These are phyloP conservation scores for Drosophila ercepeae DNA, from an alignment of 1,140 invertebrate genomes.

Conservation along the genomic window DNA sequence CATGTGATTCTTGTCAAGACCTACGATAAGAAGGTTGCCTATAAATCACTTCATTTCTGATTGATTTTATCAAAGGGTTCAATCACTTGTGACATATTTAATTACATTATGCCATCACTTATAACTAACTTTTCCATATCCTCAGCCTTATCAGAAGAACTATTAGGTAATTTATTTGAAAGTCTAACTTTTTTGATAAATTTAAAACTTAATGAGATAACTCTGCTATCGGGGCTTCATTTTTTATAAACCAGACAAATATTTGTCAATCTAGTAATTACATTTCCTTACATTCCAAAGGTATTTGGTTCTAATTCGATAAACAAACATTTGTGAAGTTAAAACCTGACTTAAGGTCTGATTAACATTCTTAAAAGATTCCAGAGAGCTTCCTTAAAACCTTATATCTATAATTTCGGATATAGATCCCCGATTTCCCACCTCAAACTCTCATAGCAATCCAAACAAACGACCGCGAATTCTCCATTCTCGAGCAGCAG, in stretches of 20 bases:
- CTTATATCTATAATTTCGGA: no score
- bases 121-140: not conserved
- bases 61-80: not conserved
- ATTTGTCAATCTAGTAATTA: no score
- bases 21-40: not conserved
- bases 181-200: no score
- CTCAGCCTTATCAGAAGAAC: not conserved
- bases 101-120: not conserved
- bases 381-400: no score
- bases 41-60: not conserved
- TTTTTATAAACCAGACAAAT: no score
- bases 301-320: no score
- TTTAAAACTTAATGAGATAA: no score
- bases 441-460: slow-evolving; percentile 94
- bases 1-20: not conserved
- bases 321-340: no score
- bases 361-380: no score
- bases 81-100: not conserved
- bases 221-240: no score
- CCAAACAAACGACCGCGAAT: slow-evolving; percentile 95
- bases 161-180: not conserved
- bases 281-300: no score
- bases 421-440: slow-evolving; percentile 28
- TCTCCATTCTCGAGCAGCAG: slow-evolving; percentile 95
- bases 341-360: no score